phyloP scores from a whole-genome alignment of 2,888 invertebrate genomes.

The Stenolophus ochropezus region DNA sequence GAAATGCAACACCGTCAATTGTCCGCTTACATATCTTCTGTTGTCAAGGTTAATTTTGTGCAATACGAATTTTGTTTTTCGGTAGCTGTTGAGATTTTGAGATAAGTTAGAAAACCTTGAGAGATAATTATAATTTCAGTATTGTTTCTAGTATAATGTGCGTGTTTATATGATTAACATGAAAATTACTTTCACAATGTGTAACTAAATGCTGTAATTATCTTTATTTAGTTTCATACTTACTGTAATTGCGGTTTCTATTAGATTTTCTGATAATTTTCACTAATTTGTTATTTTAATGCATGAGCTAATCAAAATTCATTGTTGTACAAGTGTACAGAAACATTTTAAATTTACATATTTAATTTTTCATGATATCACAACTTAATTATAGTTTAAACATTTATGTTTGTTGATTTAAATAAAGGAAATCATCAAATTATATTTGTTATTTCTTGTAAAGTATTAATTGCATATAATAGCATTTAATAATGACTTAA shows the following conservation, averaged over 20 bases:
- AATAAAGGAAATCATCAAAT: background rate
- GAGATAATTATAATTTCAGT: conserved; percentile 6
- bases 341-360: background rate
- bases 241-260: background rate
- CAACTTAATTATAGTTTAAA: background rate
- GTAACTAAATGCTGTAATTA: conserved; percentile 10
- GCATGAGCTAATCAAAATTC: background rate
- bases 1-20: conserved; percentile 38
- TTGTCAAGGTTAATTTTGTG: conserved; percentile 36
- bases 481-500: background rate
- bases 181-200: conserved; percentile 26
- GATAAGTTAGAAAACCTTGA: conserved; percentile 21
- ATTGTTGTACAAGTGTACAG: background rate
- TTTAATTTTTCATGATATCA: background rate
- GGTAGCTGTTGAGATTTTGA: background rate
- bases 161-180: background rate
- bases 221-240: background rate
- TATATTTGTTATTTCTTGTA: background rate
- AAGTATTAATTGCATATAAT: background rate
- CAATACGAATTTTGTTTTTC: conserved; percentile 1
- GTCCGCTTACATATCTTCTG: conserved; percentile 32
- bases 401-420: background rate
- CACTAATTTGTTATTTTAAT: background rate
- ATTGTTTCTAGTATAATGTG: conserved; percentile 17
- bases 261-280: conserved; percentile 8